These are phyloP conservation scores for Tachysurus vachellii DNA, from an alignment of 2,113 vertebrate genomes.

Conservation along the genomic window DNA sequence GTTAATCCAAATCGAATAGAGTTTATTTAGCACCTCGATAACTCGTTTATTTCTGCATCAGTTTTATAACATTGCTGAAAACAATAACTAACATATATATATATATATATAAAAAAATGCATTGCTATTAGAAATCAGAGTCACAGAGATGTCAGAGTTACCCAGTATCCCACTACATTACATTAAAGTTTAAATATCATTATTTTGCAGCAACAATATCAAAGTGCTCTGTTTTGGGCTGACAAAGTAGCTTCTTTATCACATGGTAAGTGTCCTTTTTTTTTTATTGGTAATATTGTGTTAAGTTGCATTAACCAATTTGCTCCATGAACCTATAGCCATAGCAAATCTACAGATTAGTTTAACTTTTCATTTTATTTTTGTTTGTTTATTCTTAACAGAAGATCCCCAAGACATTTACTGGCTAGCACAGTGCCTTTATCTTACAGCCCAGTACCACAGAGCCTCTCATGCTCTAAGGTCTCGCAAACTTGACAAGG, in stretches of 20 bases:
- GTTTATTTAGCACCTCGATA: neutral
- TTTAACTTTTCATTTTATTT: neutral
- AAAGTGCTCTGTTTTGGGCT: slow-evolving; percentile 98
- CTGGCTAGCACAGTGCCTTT: slow-evolving; percentile 97
- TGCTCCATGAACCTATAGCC: neutral
- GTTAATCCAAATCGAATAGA: neutral
- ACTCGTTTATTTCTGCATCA: neutral
- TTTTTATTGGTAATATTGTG: neutral
- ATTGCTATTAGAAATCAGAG: neutral
- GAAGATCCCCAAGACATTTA: slow-evolving; percentile 98
- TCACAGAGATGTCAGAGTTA: neutral
- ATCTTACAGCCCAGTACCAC: slow-evolving; percentile 95
- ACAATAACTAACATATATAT: neutral
- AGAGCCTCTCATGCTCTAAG: slow-evolving; percentile 95
- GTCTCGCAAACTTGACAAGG: slow-evolving; percentile 94
- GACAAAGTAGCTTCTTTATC: slow-evolving; percentile 97
- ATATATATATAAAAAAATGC: too few species aligned
- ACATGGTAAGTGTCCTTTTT: slow-evolving; percentile 85
- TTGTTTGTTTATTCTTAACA: slow-evolving; percentile 61
- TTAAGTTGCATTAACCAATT: neutral
- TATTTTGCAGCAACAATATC: slow-evolving; percentile 91
- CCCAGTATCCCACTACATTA: neutral
- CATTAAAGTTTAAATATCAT: neutral
- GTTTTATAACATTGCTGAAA: neutral
- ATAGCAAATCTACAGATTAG: neutral